Evolutionary conservation across 2,797 vertebrate species (phyloP), one percentile per base, ranked within the genome.

Genomic region (Austrolebias charrua): DNA sequence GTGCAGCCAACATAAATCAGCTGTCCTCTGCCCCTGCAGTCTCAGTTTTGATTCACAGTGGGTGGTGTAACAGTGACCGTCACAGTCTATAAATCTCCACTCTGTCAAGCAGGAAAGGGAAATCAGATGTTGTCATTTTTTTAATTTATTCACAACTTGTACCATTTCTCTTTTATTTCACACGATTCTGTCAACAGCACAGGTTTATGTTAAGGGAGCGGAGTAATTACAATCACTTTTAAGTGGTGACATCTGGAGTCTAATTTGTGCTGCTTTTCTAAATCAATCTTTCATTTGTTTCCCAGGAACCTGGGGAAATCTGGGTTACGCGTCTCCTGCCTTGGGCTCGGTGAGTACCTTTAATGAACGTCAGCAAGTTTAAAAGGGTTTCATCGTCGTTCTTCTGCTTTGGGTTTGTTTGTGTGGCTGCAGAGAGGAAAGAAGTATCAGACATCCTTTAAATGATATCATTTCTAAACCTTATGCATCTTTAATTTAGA

Each of bases 221-320:
- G 1, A 19, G 7, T 63, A 35, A 68, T 48, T 53, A 11, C 42
- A 47, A 1, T 78, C 45, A 55, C 18, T 52, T 64, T 62, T 60
- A 24, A 65, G 44, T 55, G 52, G 62, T 62, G 58, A 66, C 48
- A 66, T 69, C 20, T 66, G 33, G 29, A 75, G 29, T 47, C 18
- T 9, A 7, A 80, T 62, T 55, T 63, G 47, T 31, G 35, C 18
- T 3, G 5, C 46, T 35, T 61, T 64, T 66, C 45, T 59, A 66
- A 61, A 67, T 74, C 46, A 43, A 60, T 8, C 73, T 82, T 50
- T 93, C 43, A 72, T 76, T 74, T 75, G 83, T 73, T 60, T 92
- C 85, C 61, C 63, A 99, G 97, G 82, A 99, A 99, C 90, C 95
- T 99, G 55, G 97, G 97, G 13, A 99, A 99, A 91, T 98, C 97